Base-by-base conservation (phyloP, 2,113 vertebrate species). In the Apeltes quadracus region DNA sequence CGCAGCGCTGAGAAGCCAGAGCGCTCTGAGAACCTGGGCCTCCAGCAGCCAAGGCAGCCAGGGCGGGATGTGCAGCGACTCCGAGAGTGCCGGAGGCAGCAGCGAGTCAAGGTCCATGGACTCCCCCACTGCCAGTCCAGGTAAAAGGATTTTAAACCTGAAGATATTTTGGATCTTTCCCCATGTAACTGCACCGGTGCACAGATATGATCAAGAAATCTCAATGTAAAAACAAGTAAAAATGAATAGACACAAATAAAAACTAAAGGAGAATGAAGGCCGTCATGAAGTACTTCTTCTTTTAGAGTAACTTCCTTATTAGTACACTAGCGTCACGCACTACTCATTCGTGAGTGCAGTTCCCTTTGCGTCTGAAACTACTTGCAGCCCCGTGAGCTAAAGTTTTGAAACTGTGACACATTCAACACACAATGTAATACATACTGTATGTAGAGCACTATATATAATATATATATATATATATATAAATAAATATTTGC, bases 91-190 rank as follows among this genome's bases (percentile, higher is more conserved):
- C 0, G 97, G 97, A 29, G 97, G 97, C 77, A 99, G 98, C 94
- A 99, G 98, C 0, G 98, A 99, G 82, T 97, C 97, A 2, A 92
- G 96, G 54, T 99, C 97, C 76, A 95, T 99, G 94, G 98, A 99
- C 92, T 99, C 98, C 14, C 97, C 97, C 22, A 96, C 96, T 39
- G 95, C 96, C 79, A 99, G 98, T 89, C 98, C 98, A 95, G 97
- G 98, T 98, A 94, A 8, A 32, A 70, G 15, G 25, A 61, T 54
- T 12, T 53, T 25, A 34, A 3, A 29, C 6, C 1, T 23, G n/a
- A n/a, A n/a, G n/a, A n/a, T n/a, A n/a, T 36, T 16, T 54, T 55
- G 54, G n/a, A n/a, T 16, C 8, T 23, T 57, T 2, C 5, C 22
- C 22, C 22, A 3, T 46, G 6, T 3, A 18, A 25, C 57, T 43